phyloP scores from a whole-genome alignment of 2,888 invertebrate genomes.

The Sminthurides aquaticus region DNA sequence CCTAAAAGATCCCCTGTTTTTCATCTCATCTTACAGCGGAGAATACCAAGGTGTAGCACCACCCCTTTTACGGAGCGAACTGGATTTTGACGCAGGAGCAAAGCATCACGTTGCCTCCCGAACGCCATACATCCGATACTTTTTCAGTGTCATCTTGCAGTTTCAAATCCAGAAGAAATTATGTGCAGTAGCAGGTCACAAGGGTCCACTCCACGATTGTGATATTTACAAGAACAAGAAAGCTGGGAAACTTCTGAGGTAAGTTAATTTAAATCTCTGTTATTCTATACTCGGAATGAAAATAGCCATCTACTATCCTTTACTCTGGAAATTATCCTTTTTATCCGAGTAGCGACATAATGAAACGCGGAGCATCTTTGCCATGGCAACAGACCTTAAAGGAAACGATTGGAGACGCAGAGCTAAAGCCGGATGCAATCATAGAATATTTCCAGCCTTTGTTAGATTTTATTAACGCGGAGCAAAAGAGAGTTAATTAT shows the following conservation, averaged over 20 bases:
- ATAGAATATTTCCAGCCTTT: constrained; percentile 76
- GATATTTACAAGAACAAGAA: constrained; percentile 70
- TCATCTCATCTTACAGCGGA: constrained; percentile 55
- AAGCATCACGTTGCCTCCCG: constrained; percentile 72
- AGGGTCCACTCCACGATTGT: constrained; percentile 65
- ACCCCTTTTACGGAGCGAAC: constrained; percentile 72
- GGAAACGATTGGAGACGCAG: constrained; percentile 61
- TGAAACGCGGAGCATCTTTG: constrained; percentile 46
- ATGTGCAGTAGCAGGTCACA: constrained; percentile 64
- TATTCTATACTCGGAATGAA: not conserved
- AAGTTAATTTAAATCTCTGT: constrained; percentile 1
- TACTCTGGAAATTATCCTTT: not conserved
- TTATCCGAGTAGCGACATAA: constrained; percentile 32
- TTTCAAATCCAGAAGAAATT: constrained; percentile 77
- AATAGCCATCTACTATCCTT: not conserved
- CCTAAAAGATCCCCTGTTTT: too few relatives aligned
- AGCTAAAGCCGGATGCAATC: constrained; percentile 67
- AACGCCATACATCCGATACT: constrained; percentile 57
- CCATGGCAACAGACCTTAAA: constrained; percentile 83
- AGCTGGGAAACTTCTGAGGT: constrained; percentile 63
- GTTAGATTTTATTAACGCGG: constrained; percentile 65
- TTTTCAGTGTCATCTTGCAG: constrained; percentile 70
- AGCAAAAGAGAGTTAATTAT: constrained; percentile 60
- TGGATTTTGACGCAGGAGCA: constrained; percentile 74
- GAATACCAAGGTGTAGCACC: constrained; percentile 78